Percentiles rank a stretch among this genome's conserved stretches.
Evolutionary conservation across 2,888 invertebrate species (phyloP).

Genomic region (Harpagoxenus sublaevis): DNA sequence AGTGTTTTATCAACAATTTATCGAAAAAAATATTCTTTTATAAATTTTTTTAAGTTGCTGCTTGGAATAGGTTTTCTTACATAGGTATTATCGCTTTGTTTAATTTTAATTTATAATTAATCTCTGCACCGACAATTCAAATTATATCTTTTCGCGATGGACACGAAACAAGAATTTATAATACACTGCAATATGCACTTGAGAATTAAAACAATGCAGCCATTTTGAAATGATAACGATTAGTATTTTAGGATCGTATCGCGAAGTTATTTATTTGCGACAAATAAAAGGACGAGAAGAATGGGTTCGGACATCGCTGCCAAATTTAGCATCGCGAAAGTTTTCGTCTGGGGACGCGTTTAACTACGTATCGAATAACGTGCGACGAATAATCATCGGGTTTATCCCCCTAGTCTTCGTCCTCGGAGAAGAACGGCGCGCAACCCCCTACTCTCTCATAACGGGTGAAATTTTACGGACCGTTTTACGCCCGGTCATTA

Average conservation of each 20-base stretch:
- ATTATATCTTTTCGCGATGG: not conserved
- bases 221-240: not conserved
- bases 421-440: not conserved
- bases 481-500: conserved; percentile 78
- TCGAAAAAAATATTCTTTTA: not conserved
- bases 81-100: not conserved
- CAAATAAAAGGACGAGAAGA: not conserved
- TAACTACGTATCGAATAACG: conserved; percentile 69
- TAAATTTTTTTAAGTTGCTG: not conserved
- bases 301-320: not conserved
- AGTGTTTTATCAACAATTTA: not conserved
- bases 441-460: conserved; percentile 58
- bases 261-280: conserved; percentile 13
- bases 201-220: not conserved
- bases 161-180: not conserved
- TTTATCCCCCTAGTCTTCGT: conserved; percentile 40
- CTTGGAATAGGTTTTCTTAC: not conserved
- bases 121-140: not conserved
- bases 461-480: conserved; percentile 75
- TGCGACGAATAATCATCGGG: conserved; percentile 68
- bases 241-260: conserved; percentile 13
- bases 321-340: conserved; percentile 16
- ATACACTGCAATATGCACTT: not conserved
- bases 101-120: not conserved
- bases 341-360: conserved; percentile 40